Percentiles rank a stretch among this genome's conserved stretches.
These are phyloP conservation scores for Diplazon laetatorius DNA, from an alignment of 2,888 invertebrate genomes.

Conservation along the genomic window DNA sequence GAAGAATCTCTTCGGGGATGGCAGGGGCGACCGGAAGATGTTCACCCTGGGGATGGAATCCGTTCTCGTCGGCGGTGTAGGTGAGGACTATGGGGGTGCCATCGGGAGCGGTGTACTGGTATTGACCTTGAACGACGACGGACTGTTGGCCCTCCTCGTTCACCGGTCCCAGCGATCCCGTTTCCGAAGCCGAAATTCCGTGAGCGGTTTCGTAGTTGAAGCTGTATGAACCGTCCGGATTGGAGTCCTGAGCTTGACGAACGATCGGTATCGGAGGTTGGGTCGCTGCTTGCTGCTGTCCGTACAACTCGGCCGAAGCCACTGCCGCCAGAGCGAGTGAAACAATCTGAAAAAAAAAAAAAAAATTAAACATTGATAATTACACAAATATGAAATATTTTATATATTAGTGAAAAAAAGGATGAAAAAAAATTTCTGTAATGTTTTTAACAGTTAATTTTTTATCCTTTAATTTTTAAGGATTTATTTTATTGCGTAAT, in stretches of 20 bases:
- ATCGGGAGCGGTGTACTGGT: constrained; percentile 59
- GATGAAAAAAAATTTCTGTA: too few species aligned
- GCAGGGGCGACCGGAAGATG: constrained; percentile 65
- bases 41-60: constrained; percentile 66
- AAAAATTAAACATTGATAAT: not conserved
- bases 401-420: too few species aligned
- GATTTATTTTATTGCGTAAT: too few species aligned
- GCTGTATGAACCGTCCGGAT: constrained; percentile 65
- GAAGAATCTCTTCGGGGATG: constrained; percentile 63
- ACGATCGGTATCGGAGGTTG: constrained; percentile 62
- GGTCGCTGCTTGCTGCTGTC: not conserved
- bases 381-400: too few species aligned
- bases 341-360: constrained; percentile 48
- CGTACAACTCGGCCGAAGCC: constrained; percentile 56
- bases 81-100: constrained; percentile 47
- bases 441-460: too few species aligned
- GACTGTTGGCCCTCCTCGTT: constrained; percentile 44
- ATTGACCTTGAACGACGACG: constrained; percentile 55
- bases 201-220: constrained; percentile 64
- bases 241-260: constrained; percentile 59
- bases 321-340: constrained; percentile 60
- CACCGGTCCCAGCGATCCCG: constrained; percentile 53
- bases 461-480: too few species aligned
- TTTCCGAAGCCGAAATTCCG: constrained; percentile 61
- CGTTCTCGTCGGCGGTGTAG: constrained; percentile 66